Conservation (phyloP, 1,140 invertebrate species). For the Chrysopa pallens region DNA sequence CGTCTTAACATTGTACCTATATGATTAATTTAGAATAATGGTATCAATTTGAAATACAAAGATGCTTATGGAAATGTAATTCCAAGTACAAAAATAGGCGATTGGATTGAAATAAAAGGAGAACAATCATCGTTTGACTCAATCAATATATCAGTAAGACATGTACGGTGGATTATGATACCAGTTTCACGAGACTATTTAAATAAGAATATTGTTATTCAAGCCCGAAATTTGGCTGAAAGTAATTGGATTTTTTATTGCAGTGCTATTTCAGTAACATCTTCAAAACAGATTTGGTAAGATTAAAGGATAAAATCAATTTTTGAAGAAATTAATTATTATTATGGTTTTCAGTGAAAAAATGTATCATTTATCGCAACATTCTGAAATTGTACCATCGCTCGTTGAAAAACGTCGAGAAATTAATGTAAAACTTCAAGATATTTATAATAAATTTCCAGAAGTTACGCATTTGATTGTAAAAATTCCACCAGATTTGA, state of each 20-base stretch:
- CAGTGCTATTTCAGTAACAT: conserved; percentile 29
- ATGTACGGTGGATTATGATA: neutral
- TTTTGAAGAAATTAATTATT: conserved; percentile 1
- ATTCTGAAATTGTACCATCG: conserved; percentile 33
- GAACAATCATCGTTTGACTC: conserved; percentile 15
- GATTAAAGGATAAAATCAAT: conserved; percentile 5
- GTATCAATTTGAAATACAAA: conserved; percentile 10
- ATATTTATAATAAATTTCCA: conserved; percentile 30
- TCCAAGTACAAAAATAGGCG: conserved; percentile 12
- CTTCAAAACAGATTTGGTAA: conserved; percentile 42
- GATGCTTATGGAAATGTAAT: conserved; percentile 7
- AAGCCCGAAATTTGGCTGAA: conserved; percentile 38
- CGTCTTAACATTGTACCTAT: conserved; percentile 1
- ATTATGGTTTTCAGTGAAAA: conserved; percentile 29
- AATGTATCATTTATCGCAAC: conserved; percentile 42
- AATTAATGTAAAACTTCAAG: conserved; percentile 39
- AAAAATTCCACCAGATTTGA: conserved; percentile 35
- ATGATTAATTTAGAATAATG: conserved; percentile 13
- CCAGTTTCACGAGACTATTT: conserved; percentile 1
- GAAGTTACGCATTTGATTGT: conserved; percentile 53
- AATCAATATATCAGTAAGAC: neutral
- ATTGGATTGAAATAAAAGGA: conserved; percentile 28
- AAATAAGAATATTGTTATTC: conserved; percentile 23
- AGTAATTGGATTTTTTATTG: conserved; percentile 59
- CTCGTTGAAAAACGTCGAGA: conserved; percentile 27